Base-by-base conservation (phyloP, 2,797 vertebrate genomes). In the Apodemus agrarius region DNA sequence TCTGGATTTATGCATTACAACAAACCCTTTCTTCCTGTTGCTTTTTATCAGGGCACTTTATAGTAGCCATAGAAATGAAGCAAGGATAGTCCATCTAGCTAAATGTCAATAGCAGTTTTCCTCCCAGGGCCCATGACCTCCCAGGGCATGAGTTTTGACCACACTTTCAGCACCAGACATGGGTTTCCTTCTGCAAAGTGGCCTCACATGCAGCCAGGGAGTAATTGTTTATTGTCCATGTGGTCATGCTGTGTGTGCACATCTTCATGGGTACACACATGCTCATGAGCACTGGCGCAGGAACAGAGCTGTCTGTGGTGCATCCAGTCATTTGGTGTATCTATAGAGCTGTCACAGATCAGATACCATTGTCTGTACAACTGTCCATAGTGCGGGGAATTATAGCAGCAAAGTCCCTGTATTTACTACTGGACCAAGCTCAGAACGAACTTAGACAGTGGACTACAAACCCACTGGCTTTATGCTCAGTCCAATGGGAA, bases 191-290 rank as follows among this genome's bases (percentile, higher is more conserved):
- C 63, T 49, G 12, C 34, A 19, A 43, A 67, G 43, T 67, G 43
- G 83, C 5, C 63, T 49, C 19, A 43, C 21, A 67, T n/a, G 43
- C 43, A 67, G 11, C 10, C 40, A n/a, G 8, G 10, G 26, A n/a
- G 43, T 34, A 22, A 31, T 11, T 85, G 43, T 19, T 34, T 49
- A 31, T 6, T 22, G 12, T 22, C 43, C 19, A n/a, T 67, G 40
- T 12, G 29, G 83, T 49, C 83, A 49, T 85, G 43, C 43, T 3
- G 34, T 17, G 6, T 76, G 12, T 13, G 24, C 37, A 74, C 3
- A 0, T 9, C 14, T 26, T 49, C 21, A 8, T 26, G 10, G 1
- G 19, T 16, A 46, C 6, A n/a, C 1, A 5, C 37, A 16, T 54
- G 31, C 37, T 57, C 14, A 6, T 13, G 26, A 37, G 10, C 13